phyloP scores from a whole-genome alignment of 2,113 vertebrate genomes.

The Limanda limanda region DNA sequence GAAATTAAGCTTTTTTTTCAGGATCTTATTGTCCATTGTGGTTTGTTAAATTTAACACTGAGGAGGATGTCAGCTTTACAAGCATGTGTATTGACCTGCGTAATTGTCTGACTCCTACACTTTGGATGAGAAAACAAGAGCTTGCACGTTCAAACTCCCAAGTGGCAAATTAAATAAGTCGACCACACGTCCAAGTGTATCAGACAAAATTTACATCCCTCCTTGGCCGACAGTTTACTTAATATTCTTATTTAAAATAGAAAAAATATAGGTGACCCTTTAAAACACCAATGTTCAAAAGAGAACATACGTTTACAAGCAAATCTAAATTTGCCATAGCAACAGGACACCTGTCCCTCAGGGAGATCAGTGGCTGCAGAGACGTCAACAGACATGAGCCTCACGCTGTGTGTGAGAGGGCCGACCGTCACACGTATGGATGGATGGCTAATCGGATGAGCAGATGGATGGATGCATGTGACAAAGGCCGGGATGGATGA shows the following conservation, averaged over 20 bases:
- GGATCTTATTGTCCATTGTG: not conserved
- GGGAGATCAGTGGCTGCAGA: not conserved
- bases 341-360: slow-evolving; percentile 25
- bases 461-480: slow-evolving; percentile 32
- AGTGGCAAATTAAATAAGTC: no score
- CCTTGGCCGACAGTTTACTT: not conserved
- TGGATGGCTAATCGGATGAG: slow-evolving; percentile 30
- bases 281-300: not conserved
- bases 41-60: not conserved
- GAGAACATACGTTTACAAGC: not conserved
- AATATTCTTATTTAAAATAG: not conserved
- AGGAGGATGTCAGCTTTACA: not conserved
- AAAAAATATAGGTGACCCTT: not conserved
- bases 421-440: no score
- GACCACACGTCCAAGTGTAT: not conserved
- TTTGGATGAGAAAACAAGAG: not conserved
- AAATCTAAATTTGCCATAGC: slow-evolving; percentile 32
- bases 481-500: slow-evolving; percentile 19
- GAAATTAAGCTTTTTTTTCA: no score
- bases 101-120: not conserved
- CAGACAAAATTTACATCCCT: not conserved
- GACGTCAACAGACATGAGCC: not conserved
- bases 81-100: not conserved
- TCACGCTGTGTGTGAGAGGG: not conserved
- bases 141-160: not conserved